Evolutionary conservation across 2,113 vertebrate genomes (phyloP), one percentile per base, ranked within the genome.

Genomic region (Mobula birostris): DNA sequence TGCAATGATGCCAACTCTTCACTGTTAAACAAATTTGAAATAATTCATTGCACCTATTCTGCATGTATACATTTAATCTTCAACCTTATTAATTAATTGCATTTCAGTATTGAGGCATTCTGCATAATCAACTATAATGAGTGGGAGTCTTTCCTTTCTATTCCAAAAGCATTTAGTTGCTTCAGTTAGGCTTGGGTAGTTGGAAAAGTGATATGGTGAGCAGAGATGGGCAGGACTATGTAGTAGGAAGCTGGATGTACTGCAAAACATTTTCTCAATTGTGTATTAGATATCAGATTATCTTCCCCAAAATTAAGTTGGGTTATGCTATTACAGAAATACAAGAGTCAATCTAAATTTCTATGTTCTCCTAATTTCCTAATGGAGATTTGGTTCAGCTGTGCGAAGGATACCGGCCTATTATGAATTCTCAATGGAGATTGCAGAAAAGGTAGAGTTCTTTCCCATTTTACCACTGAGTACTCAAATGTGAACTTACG

Each of bases 1-100:
- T 97, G 97, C 95, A 97, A 97, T 0, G 97, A 98, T 94, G 96
- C 95, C 95, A 98, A 95, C 96, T 98, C 97, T 96, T 98, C 97
- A 94, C 97, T 98, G 95, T 94, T 95, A 95, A 80, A 94, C 36
- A 76, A 93, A 56, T 12, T 74, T 56, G 19, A 40, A 93, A 48
- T 15, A 66, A 14, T 90, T 66, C 19, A 90, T 40, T 74, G 40
- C 68, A 14, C 27, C 40, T 74, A 56, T 74, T 8, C 91, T 74
- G 91, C 21, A 74, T 27, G 17, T 24, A 93, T 48, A 90, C 12
- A 68, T 93, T 74, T 36, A 27, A 66, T 48, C 70, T 74, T 93
- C 56, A 76, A 74, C 24, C 36, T 7, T 74, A 3, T 76, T 56
- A 92, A 48, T 76, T 36, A 93, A 36, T 29, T 29, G 48, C 68